A percentile compares a stretch with the other conserved stretches of the same genome.
These are phyloP conservation scores for Paraplagusia blochii DNA, from an alignment of 2,113 vertebrate species.

Conservation along the genomic window DNA sequence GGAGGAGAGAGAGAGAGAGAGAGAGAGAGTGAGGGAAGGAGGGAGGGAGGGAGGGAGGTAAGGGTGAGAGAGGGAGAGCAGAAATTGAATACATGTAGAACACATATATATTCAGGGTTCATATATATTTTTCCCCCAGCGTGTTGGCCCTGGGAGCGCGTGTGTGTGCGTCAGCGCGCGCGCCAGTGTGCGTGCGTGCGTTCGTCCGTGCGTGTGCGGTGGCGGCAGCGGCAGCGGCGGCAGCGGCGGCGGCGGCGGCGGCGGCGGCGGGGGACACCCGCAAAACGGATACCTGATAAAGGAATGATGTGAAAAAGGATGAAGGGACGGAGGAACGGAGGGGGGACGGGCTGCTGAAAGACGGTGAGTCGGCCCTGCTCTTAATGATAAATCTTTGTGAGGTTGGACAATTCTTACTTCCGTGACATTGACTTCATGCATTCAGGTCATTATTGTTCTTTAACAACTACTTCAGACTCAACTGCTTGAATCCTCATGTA, in stretches of 20 bases:
- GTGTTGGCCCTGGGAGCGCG: constrained; percentile 18
- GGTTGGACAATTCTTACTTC: no score
- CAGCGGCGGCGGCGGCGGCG: constrained; percentile 18
- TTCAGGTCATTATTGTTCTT: no score
- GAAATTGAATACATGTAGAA: constrained; percentile 83
- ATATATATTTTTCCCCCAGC: constrained; percentile 71
- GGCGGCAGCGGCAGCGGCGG: no score
- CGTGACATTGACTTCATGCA: no score
- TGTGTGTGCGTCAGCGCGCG: constrained; percentile 23
- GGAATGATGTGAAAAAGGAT: constrained; percentile 80
- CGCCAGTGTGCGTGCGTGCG: constrained; percentile 32
- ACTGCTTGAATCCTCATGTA: constrained; percentile 37
- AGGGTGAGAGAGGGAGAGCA: constrained; percentile 63
- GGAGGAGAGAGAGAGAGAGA: constrained; percentile 67
- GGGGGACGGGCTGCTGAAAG: constrained; percentile 80
- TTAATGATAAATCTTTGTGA: no score
- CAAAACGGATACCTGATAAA: constrained; percentile 78
- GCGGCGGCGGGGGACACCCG: constrained; percentile 65
- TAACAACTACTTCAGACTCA: no score
- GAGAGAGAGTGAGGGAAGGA: constrained; percentile 63
- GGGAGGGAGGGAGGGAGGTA: constrained; percentile 62
- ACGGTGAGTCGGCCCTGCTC: constrained; percentile 68
- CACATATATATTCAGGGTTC: constrained; percentile 69
- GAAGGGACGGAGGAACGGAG: constrained; percentile 79
- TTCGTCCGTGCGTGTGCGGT: constrained; percentile 28